A percentile compares a stretch with the other conserved stretches of the same genome.
phyloP scores from a whole-genome alignment of 1,140 invertebrate genomes.

The Mamestra configurata region DNA sequence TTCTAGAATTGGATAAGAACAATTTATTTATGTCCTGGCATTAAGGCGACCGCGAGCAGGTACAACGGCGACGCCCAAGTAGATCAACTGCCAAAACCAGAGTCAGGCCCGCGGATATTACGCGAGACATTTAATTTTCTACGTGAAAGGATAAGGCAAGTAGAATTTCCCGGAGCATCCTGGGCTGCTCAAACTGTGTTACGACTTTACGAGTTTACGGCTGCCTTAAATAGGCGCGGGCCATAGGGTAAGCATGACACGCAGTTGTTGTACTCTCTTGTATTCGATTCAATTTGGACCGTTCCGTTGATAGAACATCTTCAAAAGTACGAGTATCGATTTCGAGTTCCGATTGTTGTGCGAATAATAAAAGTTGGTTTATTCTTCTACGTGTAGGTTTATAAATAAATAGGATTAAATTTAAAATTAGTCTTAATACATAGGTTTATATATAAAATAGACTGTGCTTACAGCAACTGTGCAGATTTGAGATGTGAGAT shows the following conservation, averaged over 20 bases:
- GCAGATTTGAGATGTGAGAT: no score
- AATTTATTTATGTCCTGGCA: conserved; percentile 42
- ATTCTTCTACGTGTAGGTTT: neutral
- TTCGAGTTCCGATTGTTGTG: conserved; percentile 22
- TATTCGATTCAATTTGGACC: conserved; percentile 32
- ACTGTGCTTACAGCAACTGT: no score
- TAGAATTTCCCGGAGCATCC: conserved; percentile 77
- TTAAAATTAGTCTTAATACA: no score
- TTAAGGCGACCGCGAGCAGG: conserved; percentile 31
- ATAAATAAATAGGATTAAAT: neutral
- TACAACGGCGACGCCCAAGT: conserved; percentile 42
- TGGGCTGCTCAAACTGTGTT: conserved; percentile 74
- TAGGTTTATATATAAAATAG: no score
- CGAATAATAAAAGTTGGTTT: conserved; percentile 12
- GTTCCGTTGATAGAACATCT: conserved; percentile 16
- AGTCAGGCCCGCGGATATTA: conserved; percentile 77
- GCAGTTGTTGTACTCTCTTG: conserved; percentile 22
- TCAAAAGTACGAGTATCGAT: conserved; percentile 29
- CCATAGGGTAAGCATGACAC: conserved; percentile 52
- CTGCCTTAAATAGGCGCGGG: conserved; percentile 61
- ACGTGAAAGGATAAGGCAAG: conserved; percentile 85
- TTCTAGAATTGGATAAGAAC: conserved; percentile 44
- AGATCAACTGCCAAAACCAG: conserved; percentile 84
- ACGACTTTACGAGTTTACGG: conserved; percentile 71
- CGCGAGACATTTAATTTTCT: conserved; percentile 87